Percentiles rank a stretch among this genome's conserved stretches.
Evolutionary conservation across 2,113 vertebrate genomes (phyloP).

Genomic region (Oxyura jamaicensis): DNA sequence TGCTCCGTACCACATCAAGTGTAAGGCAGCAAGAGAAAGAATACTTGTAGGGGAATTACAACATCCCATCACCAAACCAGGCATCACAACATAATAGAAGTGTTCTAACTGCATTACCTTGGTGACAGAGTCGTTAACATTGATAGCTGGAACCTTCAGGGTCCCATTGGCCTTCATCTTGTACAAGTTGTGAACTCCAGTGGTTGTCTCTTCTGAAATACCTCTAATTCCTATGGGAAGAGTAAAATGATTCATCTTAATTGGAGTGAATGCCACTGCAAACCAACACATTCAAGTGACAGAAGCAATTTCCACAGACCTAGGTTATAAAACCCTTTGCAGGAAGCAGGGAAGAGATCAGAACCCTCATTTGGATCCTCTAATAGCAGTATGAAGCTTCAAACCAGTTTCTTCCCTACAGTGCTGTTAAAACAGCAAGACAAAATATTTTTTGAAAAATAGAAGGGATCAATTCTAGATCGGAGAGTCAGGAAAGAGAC

Average conservation of each 20-base stretch:
- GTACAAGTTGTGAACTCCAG: constrained; percentile 96
- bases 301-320: not conserved
- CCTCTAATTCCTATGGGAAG: constrained; percentile 86
- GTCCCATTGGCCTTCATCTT: constrained; percentile 93
- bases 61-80: not conserved
- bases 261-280: accelerated
- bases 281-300: not conserved
- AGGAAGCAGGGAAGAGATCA: not conserved
- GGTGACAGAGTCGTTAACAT: constrained; percentile 97
- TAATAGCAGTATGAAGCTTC: not conserved
- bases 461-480: not conserved
- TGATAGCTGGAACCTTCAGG: constrained; percentile 94
- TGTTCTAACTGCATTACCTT: constrained; percentile 80
- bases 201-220: constrained; percentile 96
- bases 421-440: not conserved
- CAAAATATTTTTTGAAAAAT: not conserved
- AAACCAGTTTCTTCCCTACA: not conserved
- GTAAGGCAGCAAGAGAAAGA: not conserved
- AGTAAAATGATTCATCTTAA: not conserved
- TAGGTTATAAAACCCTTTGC: not conserved
- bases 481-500: not conserved
- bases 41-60: not conserved
- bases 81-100: not conserved
- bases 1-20: not conserved
- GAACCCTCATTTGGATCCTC: not conserved